phyloP scores from a whole-genome alignment of 1,140 invertebrate genomes.

The Macrobrachium rosenbergii region DNA sequence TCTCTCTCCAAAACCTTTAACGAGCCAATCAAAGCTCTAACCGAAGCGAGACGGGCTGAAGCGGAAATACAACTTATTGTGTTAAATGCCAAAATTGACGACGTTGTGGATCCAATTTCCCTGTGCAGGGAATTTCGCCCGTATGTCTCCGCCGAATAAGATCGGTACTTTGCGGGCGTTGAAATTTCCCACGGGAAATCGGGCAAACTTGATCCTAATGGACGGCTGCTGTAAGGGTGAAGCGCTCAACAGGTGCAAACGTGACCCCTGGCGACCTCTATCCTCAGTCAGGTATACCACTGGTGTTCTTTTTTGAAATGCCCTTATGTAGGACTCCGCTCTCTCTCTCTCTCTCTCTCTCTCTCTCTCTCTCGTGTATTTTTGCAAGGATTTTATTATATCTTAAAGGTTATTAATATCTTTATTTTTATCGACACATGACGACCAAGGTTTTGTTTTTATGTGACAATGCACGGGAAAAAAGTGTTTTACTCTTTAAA shows the following conservation, averaged over 20 bases:
- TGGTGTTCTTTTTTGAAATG: background rate
- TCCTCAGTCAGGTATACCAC: background rate
- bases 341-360: background rate
- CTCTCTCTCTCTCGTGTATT: background rate
- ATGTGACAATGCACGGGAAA: too few relatives aligned
- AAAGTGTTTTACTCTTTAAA: too few relatives aligned
- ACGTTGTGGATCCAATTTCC: too few relatives aligned
- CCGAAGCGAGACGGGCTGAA: slow-evolving; percentile 25
- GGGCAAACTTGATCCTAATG: slow-evolving; percentile 10
- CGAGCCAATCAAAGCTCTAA: too few relatives aligned
- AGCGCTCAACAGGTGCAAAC: slow-evolving; percentile 22
- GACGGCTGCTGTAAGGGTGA: slow-evolving; percentile 3
- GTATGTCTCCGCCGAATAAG: slow-evolving; percentile 5
- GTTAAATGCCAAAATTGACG: slow-evolving; percentile 46
- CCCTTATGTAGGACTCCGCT: background rate
- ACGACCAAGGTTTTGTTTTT: too few relatives aligned
- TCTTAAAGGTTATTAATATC: too few relatives aligned
- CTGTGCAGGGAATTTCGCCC: slow-evolving; percentile 20
- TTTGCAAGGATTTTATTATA: background rate
- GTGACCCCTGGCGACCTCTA: slow-evolving; percentile 37
- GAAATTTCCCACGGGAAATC: slow-evolving; percentile 53
- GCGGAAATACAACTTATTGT: slow-evolving; percentile 43
- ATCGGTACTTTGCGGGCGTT: slow-evolving; percentile 39
- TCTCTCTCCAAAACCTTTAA: background rate
- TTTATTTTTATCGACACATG: too few relatives aligned